Percentiles rank a stretch among this genome's conserved stretches.
These are phyloP conservation scores for Aethes cnicana DNA, from an alignment of 2,888 invertebrate species.

Conservation along the genomic window DNA sequence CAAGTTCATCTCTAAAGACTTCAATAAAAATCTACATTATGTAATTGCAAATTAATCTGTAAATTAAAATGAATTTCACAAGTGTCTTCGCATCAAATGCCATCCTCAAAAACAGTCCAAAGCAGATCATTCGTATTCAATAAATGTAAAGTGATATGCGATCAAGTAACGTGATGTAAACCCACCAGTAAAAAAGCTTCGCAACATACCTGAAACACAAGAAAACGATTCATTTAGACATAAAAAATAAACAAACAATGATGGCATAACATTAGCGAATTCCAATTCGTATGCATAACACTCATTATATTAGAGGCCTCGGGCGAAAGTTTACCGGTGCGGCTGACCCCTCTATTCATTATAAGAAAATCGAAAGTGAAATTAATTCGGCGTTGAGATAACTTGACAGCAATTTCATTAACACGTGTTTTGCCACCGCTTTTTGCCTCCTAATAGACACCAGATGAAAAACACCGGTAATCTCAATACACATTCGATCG, in stretches of 20 bases:
- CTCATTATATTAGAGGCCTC: slow-evolving; percentile 59
- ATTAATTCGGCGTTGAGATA: slow-evolving; percentile 67
- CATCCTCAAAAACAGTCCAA: too few species aligned
- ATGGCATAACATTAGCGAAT: slow-evolving; percentile 53
- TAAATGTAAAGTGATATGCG: neutral
- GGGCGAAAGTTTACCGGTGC: slow-evolving; percentile 66
- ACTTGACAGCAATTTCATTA: slow-evolving; percentile 59
- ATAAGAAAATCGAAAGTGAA: slow-evolving; percentile 76
- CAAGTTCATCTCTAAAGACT: too few species aligned
- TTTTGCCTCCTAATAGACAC: slow-evolving; percentile 40
- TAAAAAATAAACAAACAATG: slow-evolving; percentile 39
- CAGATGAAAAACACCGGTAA: slow-evolving; percentile 30
- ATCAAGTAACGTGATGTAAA: slow-evolving; percentile 22
- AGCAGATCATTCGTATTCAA: too few species aligned
- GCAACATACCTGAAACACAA: slow-evolving; percentile 64
- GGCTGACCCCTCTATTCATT: slow-evolving; percentile 74
- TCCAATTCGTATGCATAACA: slow-evolving; percentile 50
- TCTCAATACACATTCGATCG: slow-evolving; percentile 25
- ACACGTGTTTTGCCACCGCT: slow-evolving; percentile 49
- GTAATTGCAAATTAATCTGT: too few species aligned
- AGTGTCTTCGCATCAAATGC: too few species aligned
- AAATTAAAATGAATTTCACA: too few species aligned
- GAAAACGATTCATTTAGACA: slow-evolving; percentile 36
- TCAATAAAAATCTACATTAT: too few species aligned
- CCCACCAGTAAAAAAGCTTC: slow-evolving; percentile 14